Evolutionary conservation across 53 echinoderm and acorn worm species (phyloP).

Genomic region (Mesocentrotus franciscanus): DNA sequence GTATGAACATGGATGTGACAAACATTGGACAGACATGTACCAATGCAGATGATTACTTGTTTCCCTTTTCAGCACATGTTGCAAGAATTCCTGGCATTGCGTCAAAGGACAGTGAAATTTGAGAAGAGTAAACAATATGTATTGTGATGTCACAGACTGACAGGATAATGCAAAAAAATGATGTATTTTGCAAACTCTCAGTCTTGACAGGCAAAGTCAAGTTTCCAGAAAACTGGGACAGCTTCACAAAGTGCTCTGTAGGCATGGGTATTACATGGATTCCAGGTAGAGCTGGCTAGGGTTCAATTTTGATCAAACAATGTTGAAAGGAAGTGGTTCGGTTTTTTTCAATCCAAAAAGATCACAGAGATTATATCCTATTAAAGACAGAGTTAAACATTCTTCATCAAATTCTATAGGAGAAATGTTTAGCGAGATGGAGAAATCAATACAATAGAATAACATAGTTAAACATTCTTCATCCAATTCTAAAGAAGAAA

Average conservation of each 20-base stretch:
- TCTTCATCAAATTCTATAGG: too few species aligned
- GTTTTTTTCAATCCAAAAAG: not conserved
- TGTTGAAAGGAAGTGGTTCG: too few species aligned
- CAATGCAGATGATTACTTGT: too few species aligned
- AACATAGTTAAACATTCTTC: too few species aligned
- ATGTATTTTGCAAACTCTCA: not conserved
- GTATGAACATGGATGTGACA: not conserved
- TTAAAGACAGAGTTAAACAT: not conserved
- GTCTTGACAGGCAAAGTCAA: not conserved
- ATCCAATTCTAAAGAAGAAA: too few species aligned
- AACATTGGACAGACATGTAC: too few species aligned
- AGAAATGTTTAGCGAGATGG: too few species aligned
- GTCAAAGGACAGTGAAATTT: not conserved
- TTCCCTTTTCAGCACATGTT: not conserved
- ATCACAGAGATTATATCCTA: not conserved
- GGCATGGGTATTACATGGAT: not conserved
- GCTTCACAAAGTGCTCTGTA: not conserved
- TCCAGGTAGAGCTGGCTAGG: not conserved
- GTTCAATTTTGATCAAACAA: not conserved
- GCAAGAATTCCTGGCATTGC: not conserved
- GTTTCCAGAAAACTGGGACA: not conserved
- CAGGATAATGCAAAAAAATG: not conserved
- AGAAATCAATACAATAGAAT: too few species aligned
- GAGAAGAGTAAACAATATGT: not conserved
- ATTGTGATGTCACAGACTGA: not conserved